These are phyloP conservation scores for Synanthedon andrenaeformis DNA, from an alignment of 2,888 invertebrate species.

Conservation along the genomic window DNA sequence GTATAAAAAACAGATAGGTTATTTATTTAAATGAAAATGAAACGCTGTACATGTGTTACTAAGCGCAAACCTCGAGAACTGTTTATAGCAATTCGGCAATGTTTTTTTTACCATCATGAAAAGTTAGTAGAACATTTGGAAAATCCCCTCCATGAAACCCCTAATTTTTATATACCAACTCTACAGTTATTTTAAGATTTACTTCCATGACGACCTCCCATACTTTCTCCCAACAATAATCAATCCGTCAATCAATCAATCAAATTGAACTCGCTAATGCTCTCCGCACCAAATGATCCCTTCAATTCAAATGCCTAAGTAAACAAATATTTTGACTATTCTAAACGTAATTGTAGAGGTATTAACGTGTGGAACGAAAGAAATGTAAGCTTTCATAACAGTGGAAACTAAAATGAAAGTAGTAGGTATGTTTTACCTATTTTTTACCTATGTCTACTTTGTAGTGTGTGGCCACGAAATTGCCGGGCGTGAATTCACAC, in stretches of 20 bases:
- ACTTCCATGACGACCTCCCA: conserved; percentile 6
- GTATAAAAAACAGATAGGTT: neutral
- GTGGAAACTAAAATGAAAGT: neutral
- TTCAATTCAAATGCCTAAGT: conserved; percentile 16
- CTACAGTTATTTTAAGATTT: too few species aligned
- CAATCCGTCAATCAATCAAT: conserved; percentile 26
- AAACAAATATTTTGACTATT: conserved; percentile 28
- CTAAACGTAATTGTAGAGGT: conserved; percentile 14
- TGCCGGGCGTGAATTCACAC: too few species aligned
- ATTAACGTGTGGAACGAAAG: conserved; percentile 8
- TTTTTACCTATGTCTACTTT: too few species aligned
- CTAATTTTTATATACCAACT: too few species aligned
- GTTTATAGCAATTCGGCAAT: too few species aligned
- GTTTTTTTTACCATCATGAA: too few species aligned
- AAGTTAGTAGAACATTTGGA: too few species aligned
- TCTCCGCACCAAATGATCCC: conserved; percentile 23
- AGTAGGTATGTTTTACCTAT: neutral
- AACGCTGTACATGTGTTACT: neutral
- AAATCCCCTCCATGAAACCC: too few species aligned
- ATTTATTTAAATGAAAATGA: neutral
- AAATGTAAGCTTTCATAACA: conserved; percentile 3
- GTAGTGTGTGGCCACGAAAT: too few species aligned
- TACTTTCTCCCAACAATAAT: conserved; percentile 7
- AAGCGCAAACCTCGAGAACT: neutral
- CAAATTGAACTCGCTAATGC: conserved; percentile 17